Evolutionary conservation across 2,888 invertebrate genomes (phyloP).

Genomic region (Diarsia brunnea): DNA sequence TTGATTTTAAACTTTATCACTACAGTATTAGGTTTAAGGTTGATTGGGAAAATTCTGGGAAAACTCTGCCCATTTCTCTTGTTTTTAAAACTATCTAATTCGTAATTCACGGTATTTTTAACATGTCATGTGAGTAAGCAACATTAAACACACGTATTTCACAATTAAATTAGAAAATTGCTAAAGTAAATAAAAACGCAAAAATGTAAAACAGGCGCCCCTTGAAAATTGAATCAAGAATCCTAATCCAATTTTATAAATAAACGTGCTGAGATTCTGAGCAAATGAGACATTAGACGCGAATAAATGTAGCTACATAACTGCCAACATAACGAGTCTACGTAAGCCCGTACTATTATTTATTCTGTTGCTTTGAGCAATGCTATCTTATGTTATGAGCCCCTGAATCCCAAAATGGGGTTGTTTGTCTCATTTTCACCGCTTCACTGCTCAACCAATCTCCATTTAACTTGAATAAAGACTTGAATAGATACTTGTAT

Average conservation of each 20-base stretch:
- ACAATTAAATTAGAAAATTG: constrained; percentile 18
- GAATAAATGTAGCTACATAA: constrained; percentile 33
- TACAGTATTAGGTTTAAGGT: too few relatives aligned
- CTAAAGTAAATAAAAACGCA: constrained; percentile 16
- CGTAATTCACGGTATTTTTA: background rate
- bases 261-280: constrained; percentile 51
- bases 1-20: too few relatives aligned
- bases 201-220: constrained; percentile 44
- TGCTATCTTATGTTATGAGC: constrained; percentile 31
- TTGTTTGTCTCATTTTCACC: constrained; percentile 33
- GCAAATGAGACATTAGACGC: constrained; percentile 49
- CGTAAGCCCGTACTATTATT: constrained; percentile 26
- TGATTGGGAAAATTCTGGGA: too few relatives aligned
- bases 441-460: background rate
- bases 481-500: background rate
- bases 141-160: constrained; percentile 1
- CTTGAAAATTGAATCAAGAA: constrained; percentile 49
- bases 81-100: background rate
- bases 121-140: background rate
- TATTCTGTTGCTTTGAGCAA: constrained; percentile 31
- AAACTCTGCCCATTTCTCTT: background rate
- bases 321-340: background rate
- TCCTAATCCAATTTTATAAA: constrained; percentile 50
- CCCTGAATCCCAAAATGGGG: constrained; percentile 25
- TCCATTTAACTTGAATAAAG: background rate